Conservation (phyloP, 1,140 invertebrate genomes). For the Paraescarpia echinospica region DNA sequence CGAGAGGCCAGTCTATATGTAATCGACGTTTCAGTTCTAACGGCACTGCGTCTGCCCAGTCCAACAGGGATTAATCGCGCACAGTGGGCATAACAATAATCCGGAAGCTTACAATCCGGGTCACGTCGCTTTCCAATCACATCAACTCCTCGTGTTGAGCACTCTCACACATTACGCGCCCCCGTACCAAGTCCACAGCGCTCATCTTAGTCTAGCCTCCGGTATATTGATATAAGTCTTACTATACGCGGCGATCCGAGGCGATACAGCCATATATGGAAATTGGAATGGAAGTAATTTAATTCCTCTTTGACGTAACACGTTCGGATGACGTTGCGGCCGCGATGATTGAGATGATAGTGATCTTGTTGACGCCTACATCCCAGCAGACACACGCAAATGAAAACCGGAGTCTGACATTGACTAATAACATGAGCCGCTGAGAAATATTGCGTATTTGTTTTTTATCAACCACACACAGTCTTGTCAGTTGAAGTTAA, state of each 20-base stretch:
- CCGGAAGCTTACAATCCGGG: too few species aligned
- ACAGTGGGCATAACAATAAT: too few species aligned
- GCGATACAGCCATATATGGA: neutral
- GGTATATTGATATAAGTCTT: neutral
- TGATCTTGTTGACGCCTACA: neutral
- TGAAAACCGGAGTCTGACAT: neutral
- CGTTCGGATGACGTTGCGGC: neutral
- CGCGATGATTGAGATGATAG: neutral
- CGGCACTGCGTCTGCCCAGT: too few species aligned
- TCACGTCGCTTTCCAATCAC: too few species aligned
- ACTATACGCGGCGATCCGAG: neutral
- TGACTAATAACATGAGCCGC: neutral
- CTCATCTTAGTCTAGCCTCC: neutral
- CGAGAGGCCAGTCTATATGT: too few species aligned
- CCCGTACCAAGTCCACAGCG: too few species aligned
- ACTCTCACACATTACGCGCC: too few species aligned
- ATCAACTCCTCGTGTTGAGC: too few species aligned
- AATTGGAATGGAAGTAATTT: constrained; percentile 2
- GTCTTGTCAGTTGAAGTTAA: too few species aligned
- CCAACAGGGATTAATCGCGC: too few species aligned
- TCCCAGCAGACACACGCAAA: neutral
- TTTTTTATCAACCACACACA: neutral
- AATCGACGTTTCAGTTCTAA: too few species aligned
- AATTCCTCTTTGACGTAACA: neutral
- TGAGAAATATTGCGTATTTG: neutral